Evolutionary conservation across 2,888 invertebrate species (phyloP).

Genomic region (Clunio marinus): DNA sequence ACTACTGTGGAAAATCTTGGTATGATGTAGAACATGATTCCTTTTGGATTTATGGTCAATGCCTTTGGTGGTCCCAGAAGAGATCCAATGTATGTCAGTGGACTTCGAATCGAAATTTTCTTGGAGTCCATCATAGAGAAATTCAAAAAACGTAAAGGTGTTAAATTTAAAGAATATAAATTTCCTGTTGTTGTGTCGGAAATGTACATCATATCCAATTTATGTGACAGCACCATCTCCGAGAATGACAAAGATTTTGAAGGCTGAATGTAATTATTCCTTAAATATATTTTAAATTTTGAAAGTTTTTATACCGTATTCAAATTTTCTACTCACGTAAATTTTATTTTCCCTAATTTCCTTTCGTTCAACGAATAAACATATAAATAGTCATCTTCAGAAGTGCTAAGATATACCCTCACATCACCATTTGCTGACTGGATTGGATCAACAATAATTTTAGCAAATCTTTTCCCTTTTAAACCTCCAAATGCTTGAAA

Average conservation of each 20-base stretch:
- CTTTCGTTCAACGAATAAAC: constrained; percentile 40
- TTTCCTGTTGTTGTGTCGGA: constrained; percentile 37
- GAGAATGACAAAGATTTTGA: constrained; percentile 26
- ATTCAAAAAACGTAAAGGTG: constrained; percentile 31
- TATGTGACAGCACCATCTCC: constrained; percentile 18
- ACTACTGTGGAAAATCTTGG: constrained; percentile 41
- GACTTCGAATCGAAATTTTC: constrained; percentile 33
- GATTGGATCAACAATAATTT: constrained; percentile 40
- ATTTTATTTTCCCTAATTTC: constrained; percentile 40
- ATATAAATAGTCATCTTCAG: constrained; percentile 40
- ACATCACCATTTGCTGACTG: constrained; percentile 37
- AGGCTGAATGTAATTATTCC: constrained; percentile 33
- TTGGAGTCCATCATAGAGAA: constrained; percentile 25
- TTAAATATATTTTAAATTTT: not conserved
- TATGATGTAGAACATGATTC: constrained; percentile 41
- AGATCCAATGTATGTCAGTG: constrained; percentile 40
- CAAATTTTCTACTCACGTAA: constrained; percentile 27
- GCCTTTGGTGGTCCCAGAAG: constrained; percentile 41
- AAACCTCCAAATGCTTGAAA: constrained; percentile 34
- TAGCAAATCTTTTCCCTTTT: constrained; percentile 34
- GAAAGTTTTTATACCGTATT: too few relatives aligned
- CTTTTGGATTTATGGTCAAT: constrained; percentile 41
- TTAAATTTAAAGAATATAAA: constrained; percentile 36
- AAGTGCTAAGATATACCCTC: constrained; percentile 40
- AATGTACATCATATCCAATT: constrained; percentile 32